A percentile compares a stretch with the other conserved stretches of the same genome.
Conservation (phyloP, 2,113 vertebrate species). For the sheep (Ovis aries) region DNA sequence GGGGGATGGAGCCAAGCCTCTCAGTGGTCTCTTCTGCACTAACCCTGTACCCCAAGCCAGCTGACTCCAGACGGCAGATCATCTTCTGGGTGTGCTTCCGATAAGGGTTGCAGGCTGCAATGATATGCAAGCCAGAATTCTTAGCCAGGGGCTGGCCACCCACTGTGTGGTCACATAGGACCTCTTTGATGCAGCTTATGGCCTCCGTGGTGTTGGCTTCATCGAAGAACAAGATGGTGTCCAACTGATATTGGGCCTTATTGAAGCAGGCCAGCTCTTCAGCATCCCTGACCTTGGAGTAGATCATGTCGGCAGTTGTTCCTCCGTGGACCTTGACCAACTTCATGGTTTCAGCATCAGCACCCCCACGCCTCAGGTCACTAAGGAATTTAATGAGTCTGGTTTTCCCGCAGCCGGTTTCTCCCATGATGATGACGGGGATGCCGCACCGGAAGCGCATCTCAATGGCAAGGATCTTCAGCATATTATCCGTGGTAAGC, state of each 20-base stretch:
- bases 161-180: slow-evolving; percentile 90
- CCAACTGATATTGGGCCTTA: slow-evolving; percentile 80
- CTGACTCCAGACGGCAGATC: slow-evolving; percentile 91
- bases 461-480: slow-evolving; percentile 95
- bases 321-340: slow-evolving; percentile 96
- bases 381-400: slow-evolving; percentile 93
- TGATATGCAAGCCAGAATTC: slow-evolving; percentile 84
- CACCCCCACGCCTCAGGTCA: slow-evolving; percentile 79
- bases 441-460: slow-evolving; percentile 97
- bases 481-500: slow-evolving; percentile 93
- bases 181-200: slow-evolving; percentile 94
- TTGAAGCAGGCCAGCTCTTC: slow-evolving; percentile 82
- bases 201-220: slow-evolving; percentile 97
- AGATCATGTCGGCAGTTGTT: slow-evolving; percentile 89
- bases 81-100: slow-evolving; percentile 90
- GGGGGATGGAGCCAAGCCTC: slow-evolving; percentile 91
- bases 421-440: slow-evolving; percentile 97
- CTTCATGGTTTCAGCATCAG: slow-evolving; percentile 87
- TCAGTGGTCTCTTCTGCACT: slow-evolving; percentile 88
- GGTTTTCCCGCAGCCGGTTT: slow-evolving; percentile 97
- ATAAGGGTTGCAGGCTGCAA: slow-evolving; percentile 98
- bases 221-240: slow-evolving; percentile 94
- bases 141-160: slow-evolving; percentile 80
- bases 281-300: slow-evolving; percentile 85
- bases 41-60: slow-evolving; percentile 93